Evolutionary conservation across 2,888 invertebrate genomes (phyloP).

Genomic region (Micoletzkya japonica): DNA sequence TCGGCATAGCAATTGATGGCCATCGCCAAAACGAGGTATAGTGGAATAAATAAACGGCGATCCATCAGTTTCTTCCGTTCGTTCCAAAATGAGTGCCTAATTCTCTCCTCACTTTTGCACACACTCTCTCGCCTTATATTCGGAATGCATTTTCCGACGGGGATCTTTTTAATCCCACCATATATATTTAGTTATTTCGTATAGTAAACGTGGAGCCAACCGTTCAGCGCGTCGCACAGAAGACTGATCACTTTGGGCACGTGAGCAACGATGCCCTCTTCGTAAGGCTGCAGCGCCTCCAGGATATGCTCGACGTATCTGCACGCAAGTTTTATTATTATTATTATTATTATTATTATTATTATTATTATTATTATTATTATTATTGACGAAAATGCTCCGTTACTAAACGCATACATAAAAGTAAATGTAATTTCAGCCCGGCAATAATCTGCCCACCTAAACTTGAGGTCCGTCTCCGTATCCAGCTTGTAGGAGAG

Average conservation of each 20-base stretch:
- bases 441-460: constrained; percentile 32
- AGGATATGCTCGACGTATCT: constrained; percentile 43
- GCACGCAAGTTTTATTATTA: background rate
- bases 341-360: background rate
- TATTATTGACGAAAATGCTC: background rate
- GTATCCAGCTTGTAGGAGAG: constrained; percentile 44
- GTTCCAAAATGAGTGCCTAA: background rate
- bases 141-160: background rate
- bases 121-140: background rate
- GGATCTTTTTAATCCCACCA: background rate
- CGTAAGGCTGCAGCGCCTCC: constrained; percentile 34
- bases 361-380: background rate
- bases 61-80: too few relatives aligned
- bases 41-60: too few relatives aligned
- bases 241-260: constrained; percentile 37
- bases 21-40: too few relatives aligned
- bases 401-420: too few relatives aligned
- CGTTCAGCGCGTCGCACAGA: constrained; percentile 32
- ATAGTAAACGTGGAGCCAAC: constrained; percentile 22
- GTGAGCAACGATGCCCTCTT: constrained; percentile 33
- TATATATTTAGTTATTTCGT: background rate
- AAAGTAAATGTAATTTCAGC: too few relatives aligned
- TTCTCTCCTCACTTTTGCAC: background rate
- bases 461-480: constrained; percentile 53
- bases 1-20: too few relatives aligned